These are phyloP conservation scores for Alosa alosa DNA, from an alignment of 2,113 vertebrate species.

Conservation along the genomic window DNA sequence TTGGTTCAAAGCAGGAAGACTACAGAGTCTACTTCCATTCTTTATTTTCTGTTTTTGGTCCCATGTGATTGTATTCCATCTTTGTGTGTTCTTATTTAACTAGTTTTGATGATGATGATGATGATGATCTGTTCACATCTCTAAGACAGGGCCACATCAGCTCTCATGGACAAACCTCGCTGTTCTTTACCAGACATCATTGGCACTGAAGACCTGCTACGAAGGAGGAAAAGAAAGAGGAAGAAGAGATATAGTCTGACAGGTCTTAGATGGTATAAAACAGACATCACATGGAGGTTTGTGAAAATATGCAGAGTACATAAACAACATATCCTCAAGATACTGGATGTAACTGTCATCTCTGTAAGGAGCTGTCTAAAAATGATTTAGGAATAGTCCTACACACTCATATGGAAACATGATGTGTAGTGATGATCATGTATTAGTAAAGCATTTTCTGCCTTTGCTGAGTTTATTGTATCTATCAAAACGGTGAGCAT, in stretches of 20 bases:
- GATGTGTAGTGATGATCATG: too few species aligned
- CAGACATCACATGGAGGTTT: slow-evolving; percentile 40
- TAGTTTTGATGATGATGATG: neutral
- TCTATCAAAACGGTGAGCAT: neutral
- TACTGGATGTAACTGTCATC: too few species aligned
- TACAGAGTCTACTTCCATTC: too few species aligned
- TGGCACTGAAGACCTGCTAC: slow-evolving; percentile 22
- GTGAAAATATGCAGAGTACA: neutral
- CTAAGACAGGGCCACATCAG: slow-evolving; percentile 26
- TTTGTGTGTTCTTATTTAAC: neutral
- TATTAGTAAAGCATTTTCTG: neutral
- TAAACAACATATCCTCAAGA: neutral
- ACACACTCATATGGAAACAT: too few species aligned
- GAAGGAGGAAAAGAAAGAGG: slow-evolving; percentile 22
- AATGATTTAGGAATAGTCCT: too few species aligned
- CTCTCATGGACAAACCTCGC: slow-evolving; percentile 21
- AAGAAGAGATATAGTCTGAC: slow-evolving; percentile 38
- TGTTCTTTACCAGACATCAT: slow-evolving; percentile 31
- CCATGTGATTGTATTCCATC: too few species aligned
- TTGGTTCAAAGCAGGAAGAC: too few species aligned
- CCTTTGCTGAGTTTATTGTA: neutral
- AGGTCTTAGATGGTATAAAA: slow-evolving; percentile 36
- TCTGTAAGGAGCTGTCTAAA: too few species aligned
- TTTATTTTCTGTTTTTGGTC: too few species aligned
- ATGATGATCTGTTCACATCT: neutral